phyloP scores from a whole-genome alignment of 2,888 invertebrate species.

The Hirtodrosophila duncani region DNA sequence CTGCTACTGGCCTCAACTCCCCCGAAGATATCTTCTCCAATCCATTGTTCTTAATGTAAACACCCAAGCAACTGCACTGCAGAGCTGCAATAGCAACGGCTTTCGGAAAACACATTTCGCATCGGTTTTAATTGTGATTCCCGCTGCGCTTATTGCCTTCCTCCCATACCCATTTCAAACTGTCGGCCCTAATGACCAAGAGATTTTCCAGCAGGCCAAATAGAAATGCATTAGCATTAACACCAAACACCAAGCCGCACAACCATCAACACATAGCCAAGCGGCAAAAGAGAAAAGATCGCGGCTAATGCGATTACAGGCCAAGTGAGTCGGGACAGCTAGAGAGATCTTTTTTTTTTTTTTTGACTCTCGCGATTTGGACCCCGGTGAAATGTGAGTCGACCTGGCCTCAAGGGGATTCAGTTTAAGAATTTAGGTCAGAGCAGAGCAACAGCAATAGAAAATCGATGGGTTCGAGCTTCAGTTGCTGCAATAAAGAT shows the following conservation, averaged over 20 bases:
- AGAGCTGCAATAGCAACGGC: too few species aligned
- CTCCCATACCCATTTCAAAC: slow-evolving; percentile 3
- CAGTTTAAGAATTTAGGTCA: slow-evolving; percentile 27
- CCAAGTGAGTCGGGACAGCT: slow-evolving; percentile 6
- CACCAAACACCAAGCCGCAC: slow-evolving; percentile 19
- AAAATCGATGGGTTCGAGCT: slow-evolving; percentile 39
- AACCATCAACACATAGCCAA: slow-evolving; percentile 11
- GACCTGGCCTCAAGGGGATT: slow-evolving; percentile 29
- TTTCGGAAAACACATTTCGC: too few species aligned
- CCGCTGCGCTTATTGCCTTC: slow-evolving; percentile 17
- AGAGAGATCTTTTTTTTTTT: not conserved
- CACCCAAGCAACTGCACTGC: too few species aligned
- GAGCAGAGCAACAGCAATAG: slow-evolving; percentile 25
- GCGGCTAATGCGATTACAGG: slow-evolving; percentile 59
- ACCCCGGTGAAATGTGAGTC: slow-evolving; percentile 23
- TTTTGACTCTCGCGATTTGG: not conserved
- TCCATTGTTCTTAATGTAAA: too few species aligned
- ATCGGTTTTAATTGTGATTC: slow-evolving; percentile 40
- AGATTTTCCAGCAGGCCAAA: slow-evolving; percentile 63
- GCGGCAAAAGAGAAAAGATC: slow-evolving; percentile 38
- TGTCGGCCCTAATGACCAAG: slow-evolving; percentile 56
- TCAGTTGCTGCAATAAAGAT: slow-evolving; percentile 4
- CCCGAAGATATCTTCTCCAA: too few species aligned
- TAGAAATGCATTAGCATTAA: slow-evolving; percentile 52
- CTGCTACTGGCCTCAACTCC: too few species aligned